Conservation (phyloP, 1,140 invertebrate species). For the Euura saliciscinereae region DNA sequence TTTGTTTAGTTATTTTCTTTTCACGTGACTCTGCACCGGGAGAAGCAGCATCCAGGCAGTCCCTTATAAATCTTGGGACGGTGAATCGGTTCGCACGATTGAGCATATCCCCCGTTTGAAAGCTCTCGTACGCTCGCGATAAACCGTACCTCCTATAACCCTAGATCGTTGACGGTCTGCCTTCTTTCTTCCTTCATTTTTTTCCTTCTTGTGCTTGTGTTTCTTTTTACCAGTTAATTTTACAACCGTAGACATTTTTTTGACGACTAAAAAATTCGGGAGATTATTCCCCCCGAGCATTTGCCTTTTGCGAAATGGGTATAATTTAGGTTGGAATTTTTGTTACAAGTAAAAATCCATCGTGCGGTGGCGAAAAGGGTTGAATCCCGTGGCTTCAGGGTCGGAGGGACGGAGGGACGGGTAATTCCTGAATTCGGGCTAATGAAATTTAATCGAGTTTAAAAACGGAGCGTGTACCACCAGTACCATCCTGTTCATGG, state of each 20-base stretch:
- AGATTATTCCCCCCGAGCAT: too few relatives aligned
- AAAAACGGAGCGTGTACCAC: not conserved
- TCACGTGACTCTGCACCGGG: not conserved
- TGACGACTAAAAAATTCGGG: too few relatives aligned
- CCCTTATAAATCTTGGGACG: constrained; percentile 4
- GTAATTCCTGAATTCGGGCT: not conserved
- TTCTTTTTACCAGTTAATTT: too few relatives aligned
- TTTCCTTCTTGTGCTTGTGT: not conserved
- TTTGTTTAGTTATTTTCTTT: constrained; percentile 2
- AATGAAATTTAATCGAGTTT: constrained; percentile 7
- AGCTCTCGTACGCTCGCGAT: constrained; percentile 1
- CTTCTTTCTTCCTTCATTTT: not conserved
- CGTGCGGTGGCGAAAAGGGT: not conserved
- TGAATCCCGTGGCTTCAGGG: not conserved
- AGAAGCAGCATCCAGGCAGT: not conserved
- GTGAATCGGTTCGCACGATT: constrained; percentile 5
- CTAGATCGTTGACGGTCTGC: not conserved
- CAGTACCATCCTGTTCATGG: too few relatives aligned
- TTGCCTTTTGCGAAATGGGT: too few relatives aligned
- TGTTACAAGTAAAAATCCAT: not conserved
- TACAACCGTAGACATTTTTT: too few relatives aligned
- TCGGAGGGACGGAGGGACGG: not conserved
- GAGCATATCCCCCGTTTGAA: constrained; percentile 1
- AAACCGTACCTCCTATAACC: not conserved
- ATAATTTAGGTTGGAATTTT: too few relatives aligned